Conservation (phyloP, 2,113 vertebrate genomes). For the Sinocyclocheilus rhinocerous region DNA sequence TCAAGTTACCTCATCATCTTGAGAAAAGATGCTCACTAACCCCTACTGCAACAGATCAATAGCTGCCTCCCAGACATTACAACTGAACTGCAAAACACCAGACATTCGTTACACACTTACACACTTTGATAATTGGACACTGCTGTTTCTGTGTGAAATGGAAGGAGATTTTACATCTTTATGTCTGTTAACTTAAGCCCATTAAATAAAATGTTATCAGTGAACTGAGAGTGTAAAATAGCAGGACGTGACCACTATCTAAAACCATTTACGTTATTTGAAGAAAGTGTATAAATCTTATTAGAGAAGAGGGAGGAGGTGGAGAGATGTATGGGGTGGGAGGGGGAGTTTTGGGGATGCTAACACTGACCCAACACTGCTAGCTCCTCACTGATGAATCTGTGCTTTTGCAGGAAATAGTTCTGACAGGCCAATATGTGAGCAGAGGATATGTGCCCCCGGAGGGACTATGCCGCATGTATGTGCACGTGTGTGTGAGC, state of each 20-base stretch:
- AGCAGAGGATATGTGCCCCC: no score
- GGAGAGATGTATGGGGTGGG: no score
- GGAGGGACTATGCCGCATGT: no score
- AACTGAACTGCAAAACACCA: constrained; percentile 1
- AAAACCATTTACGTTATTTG: background rate
- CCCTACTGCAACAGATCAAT: constrained; percentile 39
- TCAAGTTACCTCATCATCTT: constrained; percentile 49
- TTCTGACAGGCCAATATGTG: no score
- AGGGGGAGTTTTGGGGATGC: no score
- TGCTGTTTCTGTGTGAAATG: background rate
- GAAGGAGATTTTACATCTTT: background rate
- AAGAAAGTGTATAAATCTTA: background rate
- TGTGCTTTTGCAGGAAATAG: no score
- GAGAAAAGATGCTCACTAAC: constrained; percentile 47
- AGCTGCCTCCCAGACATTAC: constrained; percentile 37
- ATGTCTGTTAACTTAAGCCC: background rate
- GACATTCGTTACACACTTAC: background rate
- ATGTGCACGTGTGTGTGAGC: no score
- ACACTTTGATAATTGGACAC: constrained; percentile 32
- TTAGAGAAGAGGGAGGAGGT: no score
- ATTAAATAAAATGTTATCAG: background rate
- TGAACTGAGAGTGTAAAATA: background rate
- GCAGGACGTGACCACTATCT: background rate
- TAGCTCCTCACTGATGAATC: no score
- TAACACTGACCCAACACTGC: no score